A percentile compares a stretch with the other conserved stretches of the same genome.
Conservation (phyloP, 1,140 invertebrate species). For the Bombus breviceps region DNA sequence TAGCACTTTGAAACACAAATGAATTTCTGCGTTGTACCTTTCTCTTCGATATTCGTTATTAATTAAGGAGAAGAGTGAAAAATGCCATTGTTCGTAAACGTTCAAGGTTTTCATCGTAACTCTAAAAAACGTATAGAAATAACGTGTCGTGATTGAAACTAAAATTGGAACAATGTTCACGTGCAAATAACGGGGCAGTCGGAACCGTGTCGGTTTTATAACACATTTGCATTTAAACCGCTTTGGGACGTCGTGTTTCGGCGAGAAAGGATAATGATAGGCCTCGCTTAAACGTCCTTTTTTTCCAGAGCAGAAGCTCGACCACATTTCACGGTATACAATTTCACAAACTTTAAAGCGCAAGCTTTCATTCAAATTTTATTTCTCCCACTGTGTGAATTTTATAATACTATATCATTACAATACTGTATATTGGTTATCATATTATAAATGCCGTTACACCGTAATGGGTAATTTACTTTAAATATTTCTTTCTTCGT, state of each 20-base stretch:
- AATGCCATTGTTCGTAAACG: not conserved
- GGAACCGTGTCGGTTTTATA: conserved; percentile 21
- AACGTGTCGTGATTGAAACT: not conserved
- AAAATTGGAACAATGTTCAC: not conserved
- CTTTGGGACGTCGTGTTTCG: not conserved
- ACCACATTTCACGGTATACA: not conserved
- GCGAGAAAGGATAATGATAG: conserved; percentile 22
- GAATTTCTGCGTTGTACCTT: too few species aligned
- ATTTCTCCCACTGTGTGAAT: not conserved
- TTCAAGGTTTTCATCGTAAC: not conserved
- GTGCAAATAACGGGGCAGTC: not conserved
- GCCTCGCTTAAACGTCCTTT: not conserved
- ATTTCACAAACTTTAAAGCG: not conserved
- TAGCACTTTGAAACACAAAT: too few species aligned
- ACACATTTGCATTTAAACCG: conserved; percentile 43
- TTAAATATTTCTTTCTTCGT: not conserved
- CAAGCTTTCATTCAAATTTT: not conserved
- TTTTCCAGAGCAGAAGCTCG: not conserved
- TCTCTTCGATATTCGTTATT: not conserved
- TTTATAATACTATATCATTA: not conserved
- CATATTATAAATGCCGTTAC: too few species aligned
- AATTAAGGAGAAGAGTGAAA: not conserved
- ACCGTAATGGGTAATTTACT: not conserved
- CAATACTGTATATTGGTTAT: too few species aligned
- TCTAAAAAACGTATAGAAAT: not conserved